Evolutionary conservation across 2,888 invertebrate genomes (phyloP), one percentile per base, ranked within the genome.

Genomic region (Venusia cambrica): DNA sequence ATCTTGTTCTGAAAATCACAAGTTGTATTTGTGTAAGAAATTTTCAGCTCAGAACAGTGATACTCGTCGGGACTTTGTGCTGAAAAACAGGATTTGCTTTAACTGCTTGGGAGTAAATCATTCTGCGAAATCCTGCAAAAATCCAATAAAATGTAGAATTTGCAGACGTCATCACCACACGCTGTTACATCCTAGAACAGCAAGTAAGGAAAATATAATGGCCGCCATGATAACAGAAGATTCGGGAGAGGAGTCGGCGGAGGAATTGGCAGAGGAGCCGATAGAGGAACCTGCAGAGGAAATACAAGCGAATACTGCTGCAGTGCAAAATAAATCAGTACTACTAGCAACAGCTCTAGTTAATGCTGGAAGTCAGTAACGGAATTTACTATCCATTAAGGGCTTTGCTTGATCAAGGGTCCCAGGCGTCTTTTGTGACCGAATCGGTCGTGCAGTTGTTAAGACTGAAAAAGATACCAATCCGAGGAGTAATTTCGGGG

Each of bases 391-490:
- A 9, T 10, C 6, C 11, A 4, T 3, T 19, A 9, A 20, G 26
- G 9, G 22, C 35, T 2, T 8, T 43, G 5, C 11, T 44, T 4
- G 43, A 44, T 9, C 43, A 43, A 5, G 43, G 35, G 1, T 35
- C 34, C 5, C 38, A 43, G 9, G 42, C 19, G 7, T 38, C 38
- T 5, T 44, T 44, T 22, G 34, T 43, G 3, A 27, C 38, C 2
- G 43, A 43, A 22, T 8, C 30, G 5, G 16, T 3, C 1, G 30
- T 21, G 4, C 30, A 30, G 16, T 5, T 30, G 2, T 3, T 30
- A 5, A 2, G 21, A 6, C 22, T 30, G 3, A 14, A 10, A n/a
- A 29, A 29, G 20, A 21, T 11, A 9, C 20, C 6, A 1, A 3
- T 5, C 1, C 2, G 22, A 6, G 7, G 22, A 1, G 12, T 4